Percentiles rank a stretch among this genome's conserved stretches.
Conservation (phyloP, 1,140 invertebrate genomes). For the Bombus confusus region DNA sequence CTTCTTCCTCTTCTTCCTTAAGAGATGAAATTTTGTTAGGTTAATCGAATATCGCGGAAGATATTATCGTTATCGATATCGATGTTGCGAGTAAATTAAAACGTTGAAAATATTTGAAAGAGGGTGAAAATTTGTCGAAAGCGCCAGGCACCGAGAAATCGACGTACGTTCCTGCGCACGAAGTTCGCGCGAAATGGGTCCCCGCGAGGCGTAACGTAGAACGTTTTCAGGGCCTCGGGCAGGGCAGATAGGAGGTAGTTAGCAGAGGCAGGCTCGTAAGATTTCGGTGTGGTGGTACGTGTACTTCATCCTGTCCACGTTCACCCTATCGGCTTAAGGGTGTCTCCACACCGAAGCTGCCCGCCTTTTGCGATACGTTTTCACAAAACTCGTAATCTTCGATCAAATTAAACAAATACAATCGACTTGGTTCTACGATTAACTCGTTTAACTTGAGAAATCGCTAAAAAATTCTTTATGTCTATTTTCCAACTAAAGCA, state of each 20-base stretch:
- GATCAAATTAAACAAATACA: neutral
- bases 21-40: too few species aligned
- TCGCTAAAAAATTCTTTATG: neutral
- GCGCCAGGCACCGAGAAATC: conserved; percentile 51
- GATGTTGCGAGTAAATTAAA: too few species aligned
- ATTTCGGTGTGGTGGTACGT: conserved; percentile 76
- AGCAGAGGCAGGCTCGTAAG: conserved; percentile 78
- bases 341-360: conserved; percentile 62
- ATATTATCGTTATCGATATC: neutral
- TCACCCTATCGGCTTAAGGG: conserved; percentile 74
- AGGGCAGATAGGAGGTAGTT: conserved; percentile 78
- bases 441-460: neutral
- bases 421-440: too few species aligned
- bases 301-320: conserved; percentile 79
- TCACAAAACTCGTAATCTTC: neutral
- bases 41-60: neutral
- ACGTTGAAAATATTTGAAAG: neutral
- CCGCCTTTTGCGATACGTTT: neutral
- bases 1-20: neutral
- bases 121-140: conserved; percentile 18
- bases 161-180: conserved; percentile 68
- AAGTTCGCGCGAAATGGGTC: conserved; percentile 78
- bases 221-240: conserved; percentile 80
- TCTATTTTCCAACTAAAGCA: too few species aligned
- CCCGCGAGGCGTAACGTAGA: conserved; percentile 79